Conservation (phyloP, 2,888 invertebrate species). For the Drosophila mimetica region DNA sequence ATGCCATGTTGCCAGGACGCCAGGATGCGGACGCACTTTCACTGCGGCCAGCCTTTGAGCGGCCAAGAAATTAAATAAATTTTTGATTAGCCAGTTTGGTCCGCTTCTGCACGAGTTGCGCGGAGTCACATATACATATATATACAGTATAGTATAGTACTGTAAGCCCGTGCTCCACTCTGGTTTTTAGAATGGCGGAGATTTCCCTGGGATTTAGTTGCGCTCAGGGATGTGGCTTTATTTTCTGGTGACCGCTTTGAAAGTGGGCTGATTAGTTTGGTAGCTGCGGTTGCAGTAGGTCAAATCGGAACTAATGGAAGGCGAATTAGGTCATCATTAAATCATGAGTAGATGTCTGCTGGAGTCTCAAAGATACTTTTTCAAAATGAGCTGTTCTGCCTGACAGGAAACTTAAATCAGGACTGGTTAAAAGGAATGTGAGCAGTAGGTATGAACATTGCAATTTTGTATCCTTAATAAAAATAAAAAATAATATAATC, state of each 20-base stretch:
- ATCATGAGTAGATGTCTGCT: neutral
- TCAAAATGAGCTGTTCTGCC: neutral
- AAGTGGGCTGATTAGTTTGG: constrained; percentile 25
- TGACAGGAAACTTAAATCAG: neutral
- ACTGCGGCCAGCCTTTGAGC: constrained; percentile 51
- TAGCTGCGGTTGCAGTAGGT: neutral
- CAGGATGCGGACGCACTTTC: constrained; percentile 60
- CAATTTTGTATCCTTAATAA: no score
- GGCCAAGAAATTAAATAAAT: constrained; percentile 69
- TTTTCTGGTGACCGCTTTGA: constrained; percentile 5
- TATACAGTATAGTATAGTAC: no score
- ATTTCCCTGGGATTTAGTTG: constrained; percentile 25
- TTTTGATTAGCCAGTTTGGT: constrained; percentile 64
- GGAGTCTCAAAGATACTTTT: neutral
- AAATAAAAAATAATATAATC: no score
- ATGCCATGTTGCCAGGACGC: neutral
- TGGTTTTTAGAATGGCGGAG: neutral
- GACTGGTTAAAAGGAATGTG: no score
- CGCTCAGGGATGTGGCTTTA: constrained; percentile 8
- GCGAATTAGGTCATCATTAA: neutral
- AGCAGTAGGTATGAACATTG: no score
- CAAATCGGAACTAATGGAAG: neutral
- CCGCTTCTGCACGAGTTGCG: constrained; percentile 17
- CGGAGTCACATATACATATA: constrained; percentile 12
- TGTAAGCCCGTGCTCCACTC: neutral